phyloP scores from a whole-genome alignment of 2,113 vertebrate genomes.

The Hipposideros armiger region DNA sequence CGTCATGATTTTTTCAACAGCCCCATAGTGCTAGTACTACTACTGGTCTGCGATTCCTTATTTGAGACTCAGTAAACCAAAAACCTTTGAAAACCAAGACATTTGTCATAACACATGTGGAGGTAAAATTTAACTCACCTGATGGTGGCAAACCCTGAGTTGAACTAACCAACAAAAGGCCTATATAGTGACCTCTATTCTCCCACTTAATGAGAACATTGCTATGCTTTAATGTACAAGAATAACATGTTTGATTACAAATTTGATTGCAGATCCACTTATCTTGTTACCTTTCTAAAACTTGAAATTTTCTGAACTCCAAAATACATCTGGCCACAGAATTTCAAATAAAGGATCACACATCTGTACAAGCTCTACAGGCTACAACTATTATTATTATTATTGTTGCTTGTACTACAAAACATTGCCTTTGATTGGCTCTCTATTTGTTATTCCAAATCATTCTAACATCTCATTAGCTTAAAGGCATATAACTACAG shows the following conservation, averaged over 20 bases:
- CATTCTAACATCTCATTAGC: neutral
- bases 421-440: neutral
- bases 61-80: neutral
- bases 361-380: neutral
- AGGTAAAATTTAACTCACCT: neutral
- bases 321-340: neutral
- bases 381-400: neutral
- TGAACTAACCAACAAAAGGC: neutral
- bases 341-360: neutral
- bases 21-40: neutral
- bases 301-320: neutral
- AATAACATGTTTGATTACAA: neutral
- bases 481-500: neutral
- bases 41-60: neutral
- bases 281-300: neutral
- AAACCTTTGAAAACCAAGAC: conserved; percentile 5
- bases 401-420: neutral
- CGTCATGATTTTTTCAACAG: too few species aligned
- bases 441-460: neutral
- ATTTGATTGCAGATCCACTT: neutral
- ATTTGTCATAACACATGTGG: neutral
- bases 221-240: neutral
- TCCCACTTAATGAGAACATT: neutral
- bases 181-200: neutral
- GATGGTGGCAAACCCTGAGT: neutral